Evolutionary conservation across 2,888 invertebrate genomes (phyloP).

Genomic region (Acanthoscelides obtectus): DNA sequence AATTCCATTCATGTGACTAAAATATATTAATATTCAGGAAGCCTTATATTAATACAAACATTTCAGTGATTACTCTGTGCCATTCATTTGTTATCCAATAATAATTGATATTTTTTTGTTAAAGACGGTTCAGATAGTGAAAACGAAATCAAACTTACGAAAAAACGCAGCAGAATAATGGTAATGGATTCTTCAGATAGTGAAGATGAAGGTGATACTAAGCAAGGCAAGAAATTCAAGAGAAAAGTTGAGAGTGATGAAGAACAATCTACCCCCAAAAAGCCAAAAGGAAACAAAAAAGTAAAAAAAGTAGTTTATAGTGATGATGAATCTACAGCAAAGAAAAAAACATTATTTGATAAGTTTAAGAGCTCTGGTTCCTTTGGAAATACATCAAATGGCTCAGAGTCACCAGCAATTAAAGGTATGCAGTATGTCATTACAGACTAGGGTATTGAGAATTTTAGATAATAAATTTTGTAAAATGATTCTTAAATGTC

Average conservation of each 20-base stretch:
- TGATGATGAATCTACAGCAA: background rate
- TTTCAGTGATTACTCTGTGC: no score
- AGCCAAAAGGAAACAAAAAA: background rate
- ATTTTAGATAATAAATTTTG: no score
- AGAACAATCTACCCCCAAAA: background rate
- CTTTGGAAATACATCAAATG: background rate
- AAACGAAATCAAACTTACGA: slow-evolving; percentile 12
- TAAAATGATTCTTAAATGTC: no score
- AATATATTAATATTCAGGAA: no score
- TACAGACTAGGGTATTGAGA: no score
- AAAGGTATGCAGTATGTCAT: background rate
- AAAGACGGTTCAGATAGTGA: slow-evolving; percentile 12
- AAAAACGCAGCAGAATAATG: slow-evolving; percentile 16
- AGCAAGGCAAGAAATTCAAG: background rate
- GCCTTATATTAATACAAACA: no score
- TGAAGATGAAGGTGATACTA: background rate
- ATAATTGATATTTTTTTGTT: no score
- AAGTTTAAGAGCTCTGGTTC: background rate
- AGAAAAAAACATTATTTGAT: background rate
- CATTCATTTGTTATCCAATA: no score
- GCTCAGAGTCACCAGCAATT: background rate
- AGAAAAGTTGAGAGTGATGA: background rate
- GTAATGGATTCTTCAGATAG: slow-evolving; percentile 1
- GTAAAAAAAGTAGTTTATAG: background rate
- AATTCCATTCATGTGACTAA: background rate